These are phyloP conservation scores for Stylophora pistillata DNA, from an alignment of 64 coral and sea anemone genomes.

Conservation along the genomic window DNA sequence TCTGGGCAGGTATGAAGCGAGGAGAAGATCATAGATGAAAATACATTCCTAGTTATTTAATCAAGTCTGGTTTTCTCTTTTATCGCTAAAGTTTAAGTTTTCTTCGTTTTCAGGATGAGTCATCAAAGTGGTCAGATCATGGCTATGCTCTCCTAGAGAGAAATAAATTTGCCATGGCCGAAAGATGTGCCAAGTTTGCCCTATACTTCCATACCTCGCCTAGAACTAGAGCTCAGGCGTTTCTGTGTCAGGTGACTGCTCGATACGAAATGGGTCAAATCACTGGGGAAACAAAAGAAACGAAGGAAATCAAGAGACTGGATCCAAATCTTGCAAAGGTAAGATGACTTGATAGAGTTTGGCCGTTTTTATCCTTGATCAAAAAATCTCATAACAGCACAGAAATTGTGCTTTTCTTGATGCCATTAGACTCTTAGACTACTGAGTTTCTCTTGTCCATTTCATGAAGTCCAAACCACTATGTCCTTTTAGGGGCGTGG, in stretches of 20 bases:
- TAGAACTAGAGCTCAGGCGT: neutral
- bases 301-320: neutral
- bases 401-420: too few species aligned
- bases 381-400: too few species aligned
- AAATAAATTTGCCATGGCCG: neutral
- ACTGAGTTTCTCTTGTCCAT: too few species aligned
- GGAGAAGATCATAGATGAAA: too few species aligned
- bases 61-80: neutral
- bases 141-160: neutral
- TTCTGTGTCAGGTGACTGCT: neutral
- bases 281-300: neutral
- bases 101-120: neutral
- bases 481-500: too few species aligned
- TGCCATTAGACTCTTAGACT: too few species aligned
- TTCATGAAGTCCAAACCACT: too few species aligned
- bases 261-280: neutral
- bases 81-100: neutral
- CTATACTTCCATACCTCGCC: neutral
- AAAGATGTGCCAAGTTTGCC: neutral
- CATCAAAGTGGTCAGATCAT: neutral
- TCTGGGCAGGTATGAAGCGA: too few species aligned
- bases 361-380: neutral
- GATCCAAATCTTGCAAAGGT: neutral
- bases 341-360: neutral
- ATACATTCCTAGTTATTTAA: neutral